phyloP scores from a whole-genome alignment of 2,797 vertebrate genomes.

The Cheracebus regulus region DNA sequence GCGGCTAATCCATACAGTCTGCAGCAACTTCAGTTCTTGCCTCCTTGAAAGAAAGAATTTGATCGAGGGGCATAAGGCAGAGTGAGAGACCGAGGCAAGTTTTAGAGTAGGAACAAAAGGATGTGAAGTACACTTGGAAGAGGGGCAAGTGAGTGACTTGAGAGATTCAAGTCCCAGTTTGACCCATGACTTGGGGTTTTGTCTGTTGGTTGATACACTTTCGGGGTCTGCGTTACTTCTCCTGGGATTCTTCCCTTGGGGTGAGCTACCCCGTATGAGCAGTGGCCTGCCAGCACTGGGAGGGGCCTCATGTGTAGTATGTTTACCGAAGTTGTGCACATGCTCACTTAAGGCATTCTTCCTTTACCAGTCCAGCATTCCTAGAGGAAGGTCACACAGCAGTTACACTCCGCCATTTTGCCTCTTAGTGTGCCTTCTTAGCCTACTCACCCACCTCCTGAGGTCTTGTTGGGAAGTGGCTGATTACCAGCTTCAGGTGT shows the following conservation, averaged over 20 bases:
- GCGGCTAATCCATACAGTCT: rapidly evolving
- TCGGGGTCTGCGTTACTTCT: neutral
- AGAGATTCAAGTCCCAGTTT: neutral
- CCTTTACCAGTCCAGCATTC: neutral
- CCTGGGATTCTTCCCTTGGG: neutral
- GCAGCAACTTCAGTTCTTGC: neutral
- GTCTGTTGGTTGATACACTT: neutral
- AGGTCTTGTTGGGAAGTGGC: neutral
- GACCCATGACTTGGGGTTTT: neutral
- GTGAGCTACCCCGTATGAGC: neutral
- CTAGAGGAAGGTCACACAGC: neutral
- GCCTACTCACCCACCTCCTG: neutral
- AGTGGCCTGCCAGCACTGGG: neutral
- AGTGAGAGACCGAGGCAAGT: neutral
- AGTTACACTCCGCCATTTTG: neutral
- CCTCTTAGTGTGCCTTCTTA: neutral
- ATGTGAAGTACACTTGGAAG: neutral
- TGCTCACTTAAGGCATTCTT: neutral
- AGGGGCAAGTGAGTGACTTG: neutral
- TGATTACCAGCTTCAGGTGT: neutral
- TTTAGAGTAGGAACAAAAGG: neutral
- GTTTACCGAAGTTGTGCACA: neutral
- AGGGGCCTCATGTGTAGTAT: neutral
- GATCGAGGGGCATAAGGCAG: neutral
- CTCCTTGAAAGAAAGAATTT: neutral